Evolutionary conservation across 2,113 vertebrate genomes (phyloP).

Genomic region (Pachycephala philippinensis): DNA sequence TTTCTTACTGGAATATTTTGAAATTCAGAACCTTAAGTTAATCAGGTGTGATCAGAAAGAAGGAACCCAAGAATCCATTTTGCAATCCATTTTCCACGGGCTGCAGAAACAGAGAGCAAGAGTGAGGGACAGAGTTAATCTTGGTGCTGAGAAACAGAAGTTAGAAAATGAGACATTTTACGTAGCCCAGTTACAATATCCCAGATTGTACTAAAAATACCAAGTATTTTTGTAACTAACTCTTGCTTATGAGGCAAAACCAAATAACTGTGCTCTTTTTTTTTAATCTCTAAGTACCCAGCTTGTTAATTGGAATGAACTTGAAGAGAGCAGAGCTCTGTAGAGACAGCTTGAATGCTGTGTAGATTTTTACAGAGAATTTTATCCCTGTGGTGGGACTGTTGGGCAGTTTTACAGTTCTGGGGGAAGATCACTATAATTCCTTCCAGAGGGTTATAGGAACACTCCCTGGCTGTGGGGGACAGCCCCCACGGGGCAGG

Average conservation of each 20-base stretch:
- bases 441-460: not conserved
- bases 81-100: not conserved
- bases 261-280: not conserved
- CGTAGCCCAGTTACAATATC: not conserved
- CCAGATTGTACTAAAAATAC: constrained; percentile 27
- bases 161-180: not conserved
- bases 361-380: not conserved
- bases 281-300: not conserved
- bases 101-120: not conserved
- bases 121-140: not conserved
- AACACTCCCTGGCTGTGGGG: rapidly evolving
- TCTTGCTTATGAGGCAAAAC: constrained; percentile 44
- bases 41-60: not conserved
- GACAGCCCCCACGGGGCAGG: not conserved
- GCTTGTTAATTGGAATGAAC: not conserved
- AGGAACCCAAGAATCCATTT: not conserved
- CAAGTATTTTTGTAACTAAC: constrained; percentile 7
- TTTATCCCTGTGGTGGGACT: not conserved
- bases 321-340: not conserved
- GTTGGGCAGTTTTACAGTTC: not conserved
- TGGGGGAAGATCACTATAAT: not conserved
- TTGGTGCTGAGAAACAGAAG: not conserved
- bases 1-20: not conserved
- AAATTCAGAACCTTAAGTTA: not conserved
- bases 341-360: not conserved